Evolutionary conservation across 2,888 invertebrate species (phyloP).

Genomic region (Synergus umbraculus): DNA sequence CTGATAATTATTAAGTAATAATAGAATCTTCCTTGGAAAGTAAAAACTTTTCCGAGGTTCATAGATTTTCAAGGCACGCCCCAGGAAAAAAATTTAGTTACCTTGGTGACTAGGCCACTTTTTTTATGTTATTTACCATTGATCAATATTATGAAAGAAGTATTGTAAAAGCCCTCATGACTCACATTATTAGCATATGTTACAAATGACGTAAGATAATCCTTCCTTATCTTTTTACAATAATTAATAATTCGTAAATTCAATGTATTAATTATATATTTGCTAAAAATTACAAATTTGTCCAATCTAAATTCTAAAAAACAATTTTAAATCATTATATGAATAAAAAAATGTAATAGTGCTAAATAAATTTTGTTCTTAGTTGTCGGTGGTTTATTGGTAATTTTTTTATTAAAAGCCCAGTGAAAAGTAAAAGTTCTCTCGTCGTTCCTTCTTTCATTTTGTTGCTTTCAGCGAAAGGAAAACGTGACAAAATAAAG

Average conservation of each 20-base stretch:
- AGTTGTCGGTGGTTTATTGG: background rate
- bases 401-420: background rate
- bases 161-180: conserved; percentile 4
- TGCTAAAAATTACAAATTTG: background rate
- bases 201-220: background rate
- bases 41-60: conserved; percentile 22
- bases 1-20: background rate
- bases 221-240: background rate
- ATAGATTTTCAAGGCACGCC: conserved; percentile 25
- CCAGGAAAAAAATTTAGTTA: conserved; percentile 23
- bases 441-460: background rate
- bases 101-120: conserved; percentile 26
- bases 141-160: background rate
- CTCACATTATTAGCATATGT: background rate
- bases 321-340: no score
- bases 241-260: background rate
- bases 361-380: background rate
- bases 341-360: background rate
- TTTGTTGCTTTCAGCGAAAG: background rate
- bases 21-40: background rate
- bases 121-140: conserved; percentile 32
- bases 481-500: background rate
- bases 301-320: no score
- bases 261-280: background rate
- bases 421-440: background rate